These are phyloP conservation scores for Silurus meridionalis DNA, from an alignment of 2,113 vertebrate genomes.

Conservation along the genomic window DNA sequence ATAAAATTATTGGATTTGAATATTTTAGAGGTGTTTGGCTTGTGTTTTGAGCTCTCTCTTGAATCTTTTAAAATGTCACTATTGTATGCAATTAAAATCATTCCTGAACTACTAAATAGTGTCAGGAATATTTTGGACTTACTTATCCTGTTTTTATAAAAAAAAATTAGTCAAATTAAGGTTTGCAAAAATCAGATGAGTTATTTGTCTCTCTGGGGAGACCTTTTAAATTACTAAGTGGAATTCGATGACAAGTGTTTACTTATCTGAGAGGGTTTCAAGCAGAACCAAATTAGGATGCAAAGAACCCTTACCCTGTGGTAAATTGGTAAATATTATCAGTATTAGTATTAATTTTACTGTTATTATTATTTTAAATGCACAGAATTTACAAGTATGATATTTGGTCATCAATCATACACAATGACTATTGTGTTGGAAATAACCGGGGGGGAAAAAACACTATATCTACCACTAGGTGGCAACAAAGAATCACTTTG, in stretches of 20 bases:
- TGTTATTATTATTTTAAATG: not conserved
- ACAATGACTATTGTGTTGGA: not conserved
- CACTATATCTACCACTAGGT: constrained; percentile 58
- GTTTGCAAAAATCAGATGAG: too few species aligned
- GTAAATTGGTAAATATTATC: too few species aligned
- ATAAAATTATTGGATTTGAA: not conserved
- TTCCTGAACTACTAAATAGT: not conserved
- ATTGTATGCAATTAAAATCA: not conserved
- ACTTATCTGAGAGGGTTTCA: not conserved
- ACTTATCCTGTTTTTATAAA: not conserved
- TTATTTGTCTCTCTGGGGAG: not conserved
- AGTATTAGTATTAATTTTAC: not conserved
- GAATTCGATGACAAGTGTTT: not conserved
- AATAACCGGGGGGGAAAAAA: not conserved
- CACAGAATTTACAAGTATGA: not conserved
- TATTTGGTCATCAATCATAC: not conserved
- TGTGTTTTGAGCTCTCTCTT: not conserved
- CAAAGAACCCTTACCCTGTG: not conserved
- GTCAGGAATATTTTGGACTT: not conserved
- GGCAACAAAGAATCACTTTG: constrained; percentile 45
- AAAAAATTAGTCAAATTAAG: too few species aligned
- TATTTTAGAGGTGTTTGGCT: not conserved
- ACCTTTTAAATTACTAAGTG: not conserved
- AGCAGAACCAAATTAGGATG: not conserved
- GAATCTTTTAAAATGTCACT: not conserved